phyloP scores from a whole-genome alignment of 92 coral and sea anemone species.

The Micromussa lordhowensis region DNA sequence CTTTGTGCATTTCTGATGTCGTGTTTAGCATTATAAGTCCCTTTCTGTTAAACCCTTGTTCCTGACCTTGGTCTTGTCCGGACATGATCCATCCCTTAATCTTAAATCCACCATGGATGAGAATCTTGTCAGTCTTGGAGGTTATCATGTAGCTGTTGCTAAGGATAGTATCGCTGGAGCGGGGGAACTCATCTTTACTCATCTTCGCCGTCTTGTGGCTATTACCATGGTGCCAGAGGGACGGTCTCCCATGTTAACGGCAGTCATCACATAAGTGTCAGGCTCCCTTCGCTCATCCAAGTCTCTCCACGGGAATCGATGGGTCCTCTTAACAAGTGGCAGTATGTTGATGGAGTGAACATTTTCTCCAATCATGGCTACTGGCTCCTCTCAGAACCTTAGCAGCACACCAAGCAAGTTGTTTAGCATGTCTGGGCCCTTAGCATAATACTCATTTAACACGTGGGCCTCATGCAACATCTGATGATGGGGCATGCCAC shows the following conservation, averaged over 20 bases:
- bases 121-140: neutral
- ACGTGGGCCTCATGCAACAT: constrained; percentile 30
- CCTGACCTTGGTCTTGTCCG: no score
- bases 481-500: constrained; percentile 45
- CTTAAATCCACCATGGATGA: neutral
- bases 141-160: neutral
- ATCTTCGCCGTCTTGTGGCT: neutral
- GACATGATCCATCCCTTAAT: constrained; percentile 15
- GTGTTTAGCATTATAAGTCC: no score
- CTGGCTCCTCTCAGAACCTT: constrained; percentile 63
- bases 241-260: constrained; percentile 21
- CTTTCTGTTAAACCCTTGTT: no score
- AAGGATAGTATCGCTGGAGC: neutral
- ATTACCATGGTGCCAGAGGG: neutral
- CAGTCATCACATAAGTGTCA: constrained; percentile 16
- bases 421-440: constrained; percentile 65
- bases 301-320: constrained; percentile 71
- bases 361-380: constrained; percentile 39
- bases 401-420: constrained; percentile 41
- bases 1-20: no score
- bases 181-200: neutral
- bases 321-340: constrained; percentile 4
- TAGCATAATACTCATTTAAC: constrained; percentile 50
- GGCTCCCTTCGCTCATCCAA: constrained; percentile 49
- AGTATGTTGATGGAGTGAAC: neutral